Conservation (phyloP, 2,797 vertebrate species). For the Sardinella longiceps region DNA sequence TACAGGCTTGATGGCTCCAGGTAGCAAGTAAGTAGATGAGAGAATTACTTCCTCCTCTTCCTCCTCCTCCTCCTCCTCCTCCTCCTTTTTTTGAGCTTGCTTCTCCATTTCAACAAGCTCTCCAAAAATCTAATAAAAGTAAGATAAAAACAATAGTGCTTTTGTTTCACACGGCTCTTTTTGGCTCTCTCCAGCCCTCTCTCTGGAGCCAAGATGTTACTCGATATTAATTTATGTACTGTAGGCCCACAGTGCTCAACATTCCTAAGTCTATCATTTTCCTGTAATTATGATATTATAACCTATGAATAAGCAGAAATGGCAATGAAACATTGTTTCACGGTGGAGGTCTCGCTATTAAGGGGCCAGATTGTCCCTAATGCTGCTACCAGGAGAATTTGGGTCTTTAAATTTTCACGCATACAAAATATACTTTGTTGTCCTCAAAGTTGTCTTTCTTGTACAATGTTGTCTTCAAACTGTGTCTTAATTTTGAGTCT, state of each 20-base stretch:
- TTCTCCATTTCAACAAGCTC: slow-evolving; percentile 43
- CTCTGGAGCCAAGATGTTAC: slow-evolving; percentile 5
- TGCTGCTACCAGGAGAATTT: no score
- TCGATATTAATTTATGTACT: slow-evolving; percentile 1
- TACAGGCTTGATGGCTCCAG: not conserved
- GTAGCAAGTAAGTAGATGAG: not conserved
- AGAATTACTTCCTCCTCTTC: slow-evolving; percentile 37
- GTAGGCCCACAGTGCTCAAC: not conserved
- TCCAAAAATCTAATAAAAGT: slow-evolving; percentile 31
- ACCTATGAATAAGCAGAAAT: not conserved
- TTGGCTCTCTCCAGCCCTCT: not conserved
- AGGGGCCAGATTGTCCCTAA: not conserved
- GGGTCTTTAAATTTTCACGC: no score
- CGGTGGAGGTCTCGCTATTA: not conserved
- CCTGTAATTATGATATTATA: not conserved
- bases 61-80: no score
- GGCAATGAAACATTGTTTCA: not conserved
- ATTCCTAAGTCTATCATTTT: slow-evolving; percentile 14
- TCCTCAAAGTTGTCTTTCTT: no score
- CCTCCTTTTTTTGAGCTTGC: slow-evolving; percentile 29
- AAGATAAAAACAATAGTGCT: not conserved
- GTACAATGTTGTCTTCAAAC: not conserved
- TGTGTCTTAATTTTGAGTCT: not conserved
- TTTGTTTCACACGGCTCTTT: slow-evolving; percentile 20
- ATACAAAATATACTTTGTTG: no score